These are phyloP conservation scores for Myoxocephalus aenaeus DNA, from an alignment of 2,797 vertebrate species.

Conservation along the genomic window DNA sequence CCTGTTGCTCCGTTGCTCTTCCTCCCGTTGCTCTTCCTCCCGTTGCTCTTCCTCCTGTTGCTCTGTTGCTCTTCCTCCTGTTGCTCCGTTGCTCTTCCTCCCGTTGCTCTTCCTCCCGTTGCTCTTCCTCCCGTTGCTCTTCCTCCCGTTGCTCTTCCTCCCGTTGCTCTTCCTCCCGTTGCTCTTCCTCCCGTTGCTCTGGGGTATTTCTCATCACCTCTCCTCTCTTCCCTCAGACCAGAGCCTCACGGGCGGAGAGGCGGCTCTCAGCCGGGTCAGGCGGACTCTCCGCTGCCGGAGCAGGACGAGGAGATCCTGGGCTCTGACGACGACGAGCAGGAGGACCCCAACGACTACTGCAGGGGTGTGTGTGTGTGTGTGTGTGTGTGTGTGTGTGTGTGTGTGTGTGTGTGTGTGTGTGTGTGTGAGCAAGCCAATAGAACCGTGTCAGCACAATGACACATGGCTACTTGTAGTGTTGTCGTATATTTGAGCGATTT, in stretches of 20 bases:
- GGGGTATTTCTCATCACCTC: too few species aligned
- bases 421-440: not conserved
- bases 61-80: too few species aligned
- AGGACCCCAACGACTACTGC: conserved; percentile 98
- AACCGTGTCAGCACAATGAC: not conserved
- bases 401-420: not conserved
- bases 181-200: too few species aligned
- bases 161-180: too few species aligned
- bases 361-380: conserved; percentile 82
- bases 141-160: too few species aligned
- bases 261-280: conserved; percentile 81
- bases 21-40: too few species aligned
- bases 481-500: not conserved
- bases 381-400: not conserved
- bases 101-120: too few species aligned
- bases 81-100: too few species aligned
- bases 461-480: not conserved
- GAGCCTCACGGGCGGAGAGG: conserved; percentile 91
- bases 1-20: too few species aligned
- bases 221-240: conserved; percentile 81
- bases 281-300: conserved; percentile 89
- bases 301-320: conserved; percentile 95
- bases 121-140: too few species aligned
- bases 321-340: conserved; percentile 97
- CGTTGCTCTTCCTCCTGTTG: too few species aligned